Conservation (phyloP, 1,140 invertebrate species). For the Rhynchophorus ferrugineus region DNA sequence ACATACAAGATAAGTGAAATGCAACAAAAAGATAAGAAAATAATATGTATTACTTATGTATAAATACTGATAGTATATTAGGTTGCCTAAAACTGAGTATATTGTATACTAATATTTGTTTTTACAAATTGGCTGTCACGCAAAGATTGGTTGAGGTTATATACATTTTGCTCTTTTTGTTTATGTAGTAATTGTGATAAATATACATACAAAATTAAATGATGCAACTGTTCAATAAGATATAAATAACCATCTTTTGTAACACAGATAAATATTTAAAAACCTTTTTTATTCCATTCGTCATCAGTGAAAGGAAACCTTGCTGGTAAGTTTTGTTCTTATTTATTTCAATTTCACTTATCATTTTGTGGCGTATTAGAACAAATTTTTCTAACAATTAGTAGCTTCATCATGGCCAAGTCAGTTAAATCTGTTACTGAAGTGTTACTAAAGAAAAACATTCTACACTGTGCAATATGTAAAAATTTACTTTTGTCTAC, state of each 20-base stretch:
- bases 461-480: slow-evolving; percentile 20
- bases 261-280: not conserved
- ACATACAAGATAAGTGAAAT: too few species aligned
- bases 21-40: too few species aligned
- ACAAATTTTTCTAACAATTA: too few species aligned
- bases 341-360: too few species aligned
- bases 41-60: too few species aligned
- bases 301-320: not conserved
- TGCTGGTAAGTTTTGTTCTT: not conserved
- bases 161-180: not conserved
- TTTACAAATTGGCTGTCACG: not conserved
- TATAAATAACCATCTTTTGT: not conserved
- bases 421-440: slow-evolving; percentile 17
- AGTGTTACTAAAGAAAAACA: slow-evolving; percentile 17
- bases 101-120: not conserved
- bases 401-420: slow-evolving; percentile 11
- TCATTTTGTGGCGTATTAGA: too few species aligned
- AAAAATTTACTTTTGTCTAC: slow-evolving; percentile 21
- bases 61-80: not conserved
- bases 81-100: not conserved
- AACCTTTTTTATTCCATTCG: too few species aligned
- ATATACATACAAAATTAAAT: not conserved
- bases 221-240: slow-evolving; percentile 4
- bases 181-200: not conserved
- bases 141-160: not conserved